Conservation (phyloP, 2,113 vertebrate species). For the Anthoscopus minutus region DNA sequence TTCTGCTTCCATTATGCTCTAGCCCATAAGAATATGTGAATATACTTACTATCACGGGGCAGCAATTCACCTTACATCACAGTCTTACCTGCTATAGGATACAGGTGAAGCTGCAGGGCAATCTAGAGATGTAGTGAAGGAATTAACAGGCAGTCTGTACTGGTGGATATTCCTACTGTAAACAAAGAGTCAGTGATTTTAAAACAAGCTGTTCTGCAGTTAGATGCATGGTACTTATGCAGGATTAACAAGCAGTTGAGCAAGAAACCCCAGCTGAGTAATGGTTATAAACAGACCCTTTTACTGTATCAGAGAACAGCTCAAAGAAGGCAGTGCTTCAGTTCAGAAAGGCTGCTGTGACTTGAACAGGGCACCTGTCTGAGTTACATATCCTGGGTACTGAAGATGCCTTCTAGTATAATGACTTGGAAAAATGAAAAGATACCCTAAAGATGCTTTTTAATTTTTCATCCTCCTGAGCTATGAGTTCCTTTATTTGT, state of each 20-base stretch:
- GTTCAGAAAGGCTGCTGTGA: neutral
- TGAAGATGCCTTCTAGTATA: neutral
- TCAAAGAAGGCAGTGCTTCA: neutral
- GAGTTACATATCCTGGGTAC: neutral
- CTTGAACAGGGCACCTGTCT: neutral
- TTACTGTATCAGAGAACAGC: neutral
- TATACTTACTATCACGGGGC: neutral
- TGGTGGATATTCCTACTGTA: neutral
- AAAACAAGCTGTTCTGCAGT: neutral
- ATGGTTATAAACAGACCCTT: neutral
- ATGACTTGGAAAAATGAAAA: neutral
- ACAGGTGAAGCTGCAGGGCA: neutral
- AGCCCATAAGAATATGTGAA: neutral
- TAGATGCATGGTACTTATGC: neutral
- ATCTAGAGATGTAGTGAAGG: neutral
- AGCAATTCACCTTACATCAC: neutral
- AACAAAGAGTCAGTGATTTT: neutral
- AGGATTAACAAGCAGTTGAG: neutral
- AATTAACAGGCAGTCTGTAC: neutral
- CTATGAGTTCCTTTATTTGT: neutral
- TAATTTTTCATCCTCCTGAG: neutral
- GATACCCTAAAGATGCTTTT: neutral
- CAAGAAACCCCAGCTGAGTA: neutral
- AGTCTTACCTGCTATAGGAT: neutral
- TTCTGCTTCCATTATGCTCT: neutral